Evolutionary conservation across 2,797 vertebrate genomes (phyloP).

Genomic region (Hypotaenidia okinawae): DNA sequence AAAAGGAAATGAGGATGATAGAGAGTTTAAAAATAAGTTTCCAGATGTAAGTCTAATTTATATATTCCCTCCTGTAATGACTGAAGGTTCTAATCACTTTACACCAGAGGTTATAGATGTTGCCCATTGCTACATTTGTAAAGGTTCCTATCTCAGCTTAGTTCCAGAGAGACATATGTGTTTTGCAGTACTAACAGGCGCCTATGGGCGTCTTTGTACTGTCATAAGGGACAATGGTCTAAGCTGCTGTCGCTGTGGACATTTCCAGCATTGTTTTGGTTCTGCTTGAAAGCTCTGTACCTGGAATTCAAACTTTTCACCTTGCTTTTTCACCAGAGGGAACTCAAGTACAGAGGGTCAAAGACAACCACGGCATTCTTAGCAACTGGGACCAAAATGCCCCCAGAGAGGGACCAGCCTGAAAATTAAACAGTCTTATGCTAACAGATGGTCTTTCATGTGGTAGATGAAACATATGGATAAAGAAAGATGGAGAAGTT

Average conservation of each 20-base stretch:
- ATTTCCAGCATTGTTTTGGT: not conserved
- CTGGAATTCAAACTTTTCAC: not conserved
- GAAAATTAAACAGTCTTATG: slow-evolving; percentile 13
- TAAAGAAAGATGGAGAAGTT: not conserved
- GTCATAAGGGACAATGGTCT: not conserved
- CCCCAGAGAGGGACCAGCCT: not conserved
- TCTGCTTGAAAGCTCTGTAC: not conserved
- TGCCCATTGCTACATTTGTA: not conserved
- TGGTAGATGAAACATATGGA: not conserved
- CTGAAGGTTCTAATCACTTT: not conserved
- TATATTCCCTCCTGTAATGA: not conserved
- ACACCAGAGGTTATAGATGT: not conserved
- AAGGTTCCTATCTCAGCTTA: not conserved
- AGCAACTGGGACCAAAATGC: not conserved
- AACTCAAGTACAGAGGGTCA: not conserved
- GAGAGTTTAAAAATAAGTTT: not conserved
- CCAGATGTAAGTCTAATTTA: not conserved
- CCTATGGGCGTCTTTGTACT: not conserved
- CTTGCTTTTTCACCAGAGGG: not conserved
- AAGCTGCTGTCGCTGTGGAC: not conserved
- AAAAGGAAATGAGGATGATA: not conserved
- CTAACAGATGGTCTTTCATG: slow-evolving; percentile 7
- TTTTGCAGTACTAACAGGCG: not conserved
- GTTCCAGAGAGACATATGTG: not conserved
- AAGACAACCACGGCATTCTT: not conserved